Base-by-base conservation (phyloP, 2,888 invertebrate genomes). In the Watsonalla binaria region DNA sequence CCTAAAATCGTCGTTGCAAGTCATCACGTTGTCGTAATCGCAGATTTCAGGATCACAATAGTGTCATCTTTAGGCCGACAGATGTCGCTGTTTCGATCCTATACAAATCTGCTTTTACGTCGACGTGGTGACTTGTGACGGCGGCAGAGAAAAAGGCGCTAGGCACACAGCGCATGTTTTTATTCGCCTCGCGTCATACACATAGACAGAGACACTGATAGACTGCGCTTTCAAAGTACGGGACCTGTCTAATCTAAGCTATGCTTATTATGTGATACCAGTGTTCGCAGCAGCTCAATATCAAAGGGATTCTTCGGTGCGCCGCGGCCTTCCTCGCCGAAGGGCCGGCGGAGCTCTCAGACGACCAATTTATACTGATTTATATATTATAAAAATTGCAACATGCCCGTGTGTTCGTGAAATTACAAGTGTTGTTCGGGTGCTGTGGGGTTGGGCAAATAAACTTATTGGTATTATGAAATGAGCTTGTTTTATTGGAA, bases 251-350 rank as follows among this genome's bases (percentile, higher is more conserved):
- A 9, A 11, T 8, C 2, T 11, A 42, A 11, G 5, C 11, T 11
- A 42, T 5, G 5, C 5, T 11, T 42, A 11, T 42, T 11, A 11
- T 42, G 11, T 11, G 5, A 11, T 58, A 60, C n/a, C 52, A 64
- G 62, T 47, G 37, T 54, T 8, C 35, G 52, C 8, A 66, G 62
- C 39, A 76, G 76, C 9, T 15, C 59, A 0, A n/a, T 65, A 0
- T 45, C 68, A 0, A 71, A 67, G 47, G 66, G 55, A 51, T 68
- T 68, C 54, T 60, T 56, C 59, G 56, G 55, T 8, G 60, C 66
- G 6, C 51, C 61, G 39, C 75, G 84, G 5, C 82, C 82, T 0
- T 50, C 68, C 46, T 85, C 84, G 4, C 82, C 84, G 0, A 84
- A 76, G 51, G 76, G 77, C 0, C 63, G 78, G 33, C 67, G 76